Evolutionary conservation across 2,113 vertebrate genomes (phyloP), one percentile per base, ranked within the genome.

Genomic region (Pseudolaguvia tuberculata): DNA sequence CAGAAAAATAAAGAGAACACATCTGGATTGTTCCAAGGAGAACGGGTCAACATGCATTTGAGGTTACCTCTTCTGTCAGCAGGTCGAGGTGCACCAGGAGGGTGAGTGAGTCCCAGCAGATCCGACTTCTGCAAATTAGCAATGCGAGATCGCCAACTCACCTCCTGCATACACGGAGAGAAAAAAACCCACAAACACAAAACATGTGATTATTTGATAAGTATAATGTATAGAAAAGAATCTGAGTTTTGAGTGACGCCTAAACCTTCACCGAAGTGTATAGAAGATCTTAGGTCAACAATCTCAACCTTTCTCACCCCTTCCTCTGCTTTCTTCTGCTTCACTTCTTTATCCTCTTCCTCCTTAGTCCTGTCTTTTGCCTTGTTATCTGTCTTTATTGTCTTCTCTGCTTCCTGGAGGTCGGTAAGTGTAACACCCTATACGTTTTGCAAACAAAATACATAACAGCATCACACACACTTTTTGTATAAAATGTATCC

Each of bases 41-140:
- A 4, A 20, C 12, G 3, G 62, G 59, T 71, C 12, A 51, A 48
- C 8, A 53, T 39, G 48, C 21, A 25, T 13, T 27, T 48, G 62
- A 53, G 56, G 25, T 27, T 78, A 89, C 90, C 89, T 85, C 59
- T 88, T 59, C 72, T 84, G 70, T 90, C 89, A 17, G 85, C 87
- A 73, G 88, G 79, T 13, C 89, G 84, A 1, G 89, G 80, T 2
- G 88, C 84, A 12, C 92, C 91, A 4, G 90, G 82, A 6, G 91
- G 91, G 75, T 90, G 89, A 0, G 91, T 93, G 67, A 93, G 89
- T 71, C 92, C 92, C 83, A 93, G 82, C 69, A 93, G 87, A 83
- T 93, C 92, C 0, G 91, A 92, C 87, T 93, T 93, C 86, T 93
- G 92, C 83, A 93, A 84, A 75, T 88, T 93, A 83, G 92, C 92